phyloP scores from a whole-genome alignment of 2,113 vertebrate species.

The Piaya cayana region DNA sequence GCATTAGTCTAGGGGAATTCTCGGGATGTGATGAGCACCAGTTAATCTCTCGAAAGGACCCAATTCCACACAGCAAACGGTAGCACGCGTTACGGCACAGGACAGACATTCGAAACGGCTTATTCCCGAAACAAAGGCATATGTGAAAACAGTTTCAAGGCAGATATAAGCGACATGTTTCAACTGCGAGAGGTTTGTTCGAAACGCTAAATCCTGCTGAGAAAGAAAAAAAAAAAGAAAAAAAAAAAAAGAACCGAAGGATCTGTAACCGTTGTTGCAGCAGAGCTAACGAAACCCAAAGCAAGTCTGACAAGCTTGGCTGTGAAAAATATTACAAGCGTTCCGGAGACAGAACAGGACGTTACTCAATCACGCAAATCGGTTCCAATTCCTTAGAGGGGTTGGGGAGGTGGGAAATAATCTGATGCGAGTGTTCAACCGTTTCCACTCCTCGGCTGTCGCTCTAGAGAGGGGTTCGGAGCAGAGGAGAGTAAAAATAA shows the following conservation, averaged over 20 bases:
- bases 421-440: neutral
- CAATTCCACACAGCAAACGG: conserved; percentile 31
- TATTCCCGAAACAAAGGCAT: conserved; percentile 51
- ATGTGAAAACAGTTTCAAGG: conserved; percentile 64
- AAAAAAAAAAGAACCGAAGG: neutral
- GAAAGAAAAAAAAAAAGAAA: neutral
- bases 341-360: conserved; percentile 15
- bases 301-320: conserved; percentile 10
- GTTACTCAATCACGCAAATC: neutral
- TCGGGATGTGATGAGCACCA: conserved; percentile 27
- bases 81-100: conserved; percentile 28
- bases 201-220: neutral
- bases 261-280: neutral
- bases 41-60: neutral
- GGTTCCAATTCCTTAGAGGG: neutral
- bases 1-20: neutral
- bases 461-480: neutral
- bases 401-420: neutral
- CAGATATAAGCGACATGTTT: conserved; percentile 52
- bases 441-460: neutral
- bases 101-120: conserved; percentile 31
- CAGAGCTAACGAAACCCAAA: conserved; percentile 10
- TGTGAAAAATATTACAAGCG: neutral
- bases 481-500: neutral
- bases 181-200: conserved; percentile 44